Conservation (phyloP, 2,888 invertebrate genomes). For the Apantesis nais region DNA sequence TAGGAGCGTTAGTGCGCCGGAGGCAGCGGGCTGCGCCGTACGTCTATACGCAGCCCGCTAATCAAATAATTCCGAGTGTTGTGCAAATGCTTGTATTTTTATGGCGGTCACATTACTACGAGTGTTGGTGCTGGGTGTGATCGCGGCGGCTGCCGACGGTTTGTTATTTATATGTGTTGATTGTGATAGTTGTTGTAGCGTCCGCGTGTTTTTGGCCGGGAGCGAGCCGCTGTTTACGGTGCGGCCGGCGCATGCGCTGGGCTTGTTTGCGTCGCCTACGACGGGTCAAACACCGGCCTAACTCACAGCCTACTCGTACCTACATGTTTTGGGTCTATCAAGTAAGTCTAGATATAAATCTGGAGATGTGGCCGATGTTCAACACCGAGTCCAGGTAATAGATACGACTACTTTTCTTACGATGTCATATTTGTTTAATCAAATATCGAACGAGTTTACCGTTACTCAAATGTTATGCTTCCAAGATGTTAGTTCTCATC, state of each 20-base stretch:
- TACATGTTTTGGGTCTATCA: slow-evolving; percentile 64
- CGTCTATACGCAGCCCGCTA: slow-evolving; percentile 80
- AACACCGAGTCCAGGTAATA: slow-evolving; percentile 46
- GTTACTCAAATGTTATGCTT: slow-evolving; percentile 33
- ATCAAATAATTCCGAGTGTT: slow-evolving; percentile 74
- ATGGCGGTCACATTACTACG: slow-evolving; percentile 92
- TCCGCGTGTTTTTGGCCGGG: slow-evolving; percentile 73
- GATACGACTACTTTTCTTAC: slow-evolving; percentile 44
- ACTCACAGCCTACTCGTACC: slow-evolving; percentile 73
- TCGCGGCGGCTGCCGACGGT: slow-evolving; percentile 82
- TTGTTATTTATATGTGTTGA: slow-evolving; percentile 60
- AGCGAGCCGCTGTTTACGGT: slow-evolving; percentile 76
- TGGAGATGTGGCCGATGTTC: slow-evolving; percentile 56
- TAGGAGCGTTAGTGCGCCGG: slow-evolving; percentile 70
- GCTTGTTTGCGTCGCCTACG: slow-evolving; percentile 73
- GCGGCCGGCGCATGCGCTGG: slow-evolving; percentile 77
- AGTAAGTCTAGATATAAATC: slow-evolving; percentile 74
- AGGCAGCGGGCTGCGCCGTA: slow-evolving; percentile 76
- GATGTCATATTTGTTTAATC: slow-evolving; percentile 33
- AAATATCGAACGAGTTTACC: slow-evolving; percentile 42
- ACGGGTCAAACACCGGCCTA: slow-evolving; percentile 82
- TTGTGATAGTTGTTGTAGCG: slow-evolving; percentile 56
- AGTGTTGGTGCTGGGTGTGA: slow-evolving; percentile 86
- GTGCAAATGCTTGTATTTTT: slow-evolving; percentile 90
- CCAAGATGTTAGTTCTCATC: slow-evolving; percentile 28